A percentile compares a stretch with the other conserved stretches of the same genome.
Conservation (phyloP, 2,888 invertebrate species). For the Drosophila picticornis region DNA sequence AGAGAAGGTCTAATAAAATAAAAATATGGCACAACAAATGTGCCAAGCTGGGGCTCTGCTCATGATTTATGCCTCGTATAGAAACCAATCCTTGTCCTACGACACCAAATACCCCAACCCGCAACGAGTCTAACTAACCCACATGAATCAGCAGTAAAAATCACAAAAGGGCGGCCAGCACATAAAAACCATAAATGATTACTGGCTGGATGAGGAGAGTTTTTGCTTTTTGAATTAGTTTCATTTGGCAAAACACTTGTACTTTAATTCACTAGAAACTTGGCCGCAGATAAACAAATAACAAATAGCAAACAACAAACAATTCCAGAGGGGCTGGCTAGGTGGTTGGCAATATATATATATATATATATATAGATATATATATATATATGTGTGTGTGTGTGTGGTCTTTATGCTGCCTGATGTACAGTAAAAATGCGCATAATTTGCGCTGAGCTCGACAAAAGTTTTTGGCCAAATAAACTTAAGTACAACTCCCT, state of each 20-base stretch:
- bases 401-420: slow-evolving; percentile 32
- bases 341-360: not conserved
- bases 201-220: slow-evolving; percentile 31
- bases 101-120: not conserved
- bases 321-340: slow-evolving; percentile 23
- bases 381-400: not conserved
- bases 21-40: slow-evolving; percentile 66
- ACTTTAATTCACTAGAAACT: slow-evolving; percentile 57
- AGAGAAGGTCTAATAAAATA: slow-evolving; percentile 69
- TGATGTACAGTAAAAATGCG: slow-evolving; percentile 71
- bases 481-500: slow-evolving; percentile 69
- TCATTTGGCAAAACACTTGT: slow-evolving; percentile 33
- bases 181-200: slow-evolving; percentile 63
- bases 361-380: not conserved
- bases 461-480: slow-evolving; percentile 68
- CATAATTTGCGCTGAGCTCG: slow-evolving; percentile 68
- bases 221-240: slow-evolving; percentile 48
- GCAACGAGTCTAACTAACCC: slow-evolving; percentile 4
- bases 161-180: slow-evolving; percentile 31
- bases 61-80: slow-evolving; percentile 60
- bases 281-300: slow-evolving; percentile 52
- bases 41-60: slow-evolving; percentile 31
- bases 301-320: slow-evolving; percentile 48
- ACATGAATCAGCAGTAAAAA: slow-evolving; percentile 64
- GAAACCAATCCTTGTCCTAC: slow-evolving; percentile 24